phyloP scores from a whole-genome alignment of 2,113 vertebrate species.

The Malurus melanocephalus region DNA sequence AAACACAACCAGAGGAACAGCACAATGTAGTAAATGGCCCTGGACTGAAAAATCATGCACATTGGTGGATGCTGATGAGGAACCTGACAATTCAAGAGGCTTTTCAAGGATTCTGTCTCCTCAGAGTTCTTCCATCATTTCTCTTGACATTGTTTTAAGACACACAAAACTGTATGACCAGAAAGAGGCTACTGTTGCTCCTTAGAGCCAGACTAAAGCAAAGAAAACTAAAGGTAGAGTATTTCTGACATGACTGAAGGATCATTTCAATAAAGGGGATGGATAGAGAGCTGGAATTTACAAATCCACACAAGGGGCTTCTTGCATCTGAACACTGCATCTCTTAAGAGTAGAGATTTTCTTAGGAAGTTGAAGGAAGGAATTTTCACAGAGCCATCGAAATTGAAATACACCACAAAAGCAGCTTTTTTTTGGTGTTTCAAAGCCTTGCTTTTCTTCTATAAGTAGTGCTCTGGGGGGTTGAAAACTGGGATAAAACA shows the following conservation, averaged over 20 bases:
- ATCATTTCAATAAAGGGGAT: not conserved
- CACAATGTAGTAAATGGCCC: accelerated
- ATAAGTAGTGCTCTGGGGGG: accelerated
- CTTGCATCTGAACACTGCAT: not conserved
- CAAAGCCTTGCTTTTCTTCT: not conserved
- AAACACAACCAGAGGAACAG: not conserved
- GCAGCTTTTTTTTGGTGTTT: accelerated
- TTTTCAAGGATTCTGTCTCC: not conserved
- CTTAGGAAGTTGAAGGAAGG: not conserved
- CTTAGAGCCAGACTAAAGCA: not conserved
- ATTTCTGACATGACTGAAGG: not conserved
- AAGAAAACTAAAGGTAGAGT: not conserved
- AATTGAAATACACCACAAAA: not conserved
- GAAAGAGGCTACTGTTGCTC: not conserved
- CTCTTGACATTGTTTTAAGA: not conserved
- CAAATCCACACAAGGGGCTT: not conserved
- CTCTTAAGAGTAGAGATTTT: not conserved
- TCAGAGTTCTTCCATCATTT: not conserved
- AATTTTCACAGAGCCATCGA: not conserved
- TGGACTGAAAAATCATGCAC: not conserved
- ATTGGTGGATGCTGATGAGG: not conserved
- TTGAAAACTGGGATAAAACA: not conserved
- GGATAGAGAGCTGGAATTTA: not conserved
- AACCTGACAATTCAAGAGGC: not conserved
- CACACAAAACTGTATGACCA: not conserved